Evolutionary conservation across 2,888 invertebrate genomes (phyloP).

Genomic region (Drosophila silvestris): DNA sequence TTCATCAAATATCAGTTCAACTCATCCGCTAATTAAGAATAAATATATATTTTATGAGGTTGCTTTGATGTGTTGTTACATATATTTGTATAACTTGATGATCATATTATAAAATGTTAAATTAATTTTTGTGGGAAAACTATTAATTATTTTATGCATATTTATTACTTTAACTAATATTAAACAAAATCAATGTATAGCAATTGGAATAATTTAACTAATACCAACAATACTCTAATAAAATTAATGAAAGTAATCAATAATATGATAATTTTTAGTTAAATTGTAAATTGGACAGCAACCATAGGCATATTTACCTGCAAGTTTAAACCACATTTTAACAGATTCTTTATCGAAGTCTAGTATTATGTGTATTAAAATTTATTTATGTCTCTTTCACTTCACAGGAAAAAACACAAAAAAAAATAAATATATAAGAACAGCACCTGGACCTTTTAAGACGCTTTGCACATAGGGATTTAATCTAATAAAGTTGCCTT

Average conservation of each 20-base stretch:
- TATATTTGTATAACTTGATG: not conserved
- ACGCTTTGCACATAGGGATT: not conserved
- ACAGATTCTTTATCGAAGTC: not conserved
- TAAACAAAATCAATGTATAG: not conserved
- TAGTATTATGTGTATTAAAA: not conserved
- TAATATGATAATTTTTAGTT: not conserved
- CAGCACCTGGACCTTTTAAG: constrained; percentile 3
- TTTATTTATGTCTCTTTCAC: constrained; percentile 24
- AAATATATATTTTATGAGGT: not conserved
- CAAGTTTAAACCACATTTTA: not conserved
- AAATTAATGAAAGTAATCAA: not conserved
- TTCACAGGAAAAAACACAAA: constrained; percentile 56
- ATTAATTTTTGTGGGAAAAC: not conserved
- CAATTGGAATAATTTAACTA: not conserved
- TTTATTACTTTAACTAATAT: not conserved
- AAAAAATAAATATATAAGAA: constrained; percentile 24
- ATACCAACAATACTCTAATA: not conserved
- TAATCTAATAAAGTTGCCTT: constrained; percentile 2
- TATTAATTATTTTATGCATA: not conserved
- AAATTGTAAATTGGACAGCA: not conserved
- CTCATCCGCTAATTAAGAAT: not conserved
- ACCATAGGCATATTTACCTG: constrained; percentile 37
- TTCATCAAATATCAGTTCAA: not conserved
- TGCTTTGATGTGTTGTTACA: not conserved
- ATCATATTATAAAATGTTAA: not conserved